Percentiles rank a stretch among this genome's conserved stretches.
Conservation (phyloP, 1,140 invertebrate species). For the Delia radicum region DNA sequence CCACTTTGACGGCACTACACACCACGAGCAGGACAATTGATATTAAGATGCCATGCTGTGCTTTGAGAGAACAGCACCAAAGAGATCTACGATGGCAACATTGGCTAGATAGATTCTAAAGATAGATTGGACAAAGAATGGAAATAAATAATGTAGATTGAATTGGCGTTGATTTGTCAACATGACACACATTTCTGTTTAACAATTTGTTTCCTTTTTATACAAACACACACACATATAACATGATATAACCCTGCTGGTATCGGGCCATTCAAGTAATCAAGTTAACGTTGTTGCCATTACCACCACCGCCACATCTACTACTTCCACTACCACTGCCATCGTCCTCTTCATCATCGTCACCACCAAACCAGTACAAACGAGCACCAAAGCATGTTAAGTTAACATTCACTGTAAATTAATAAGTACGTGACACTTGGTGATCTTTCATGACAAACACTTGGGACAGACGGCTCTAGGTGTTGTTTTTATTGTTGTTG, state of each 20-base stretch:
- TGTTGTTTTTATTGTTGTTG: not conserved
- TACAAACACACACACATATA: not conserved
- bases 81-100: not conserved
- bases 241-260: no score
- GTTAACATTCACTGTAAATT: slow-evolving; percentile 9
- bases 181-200: slow-evolving; percentile 21
- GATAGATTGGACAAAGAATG: slow-evolving; percentile 5
- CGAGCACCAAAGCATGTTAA: no score
- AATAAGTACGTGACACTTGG: slow-evolving; percentile 22
- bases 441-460: not conserved
- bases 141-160: slow-evolving; percentile 15
- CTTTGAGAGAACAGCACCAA: not conserved
- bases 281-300: not conserved
- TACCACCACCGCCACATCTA: not conserved
- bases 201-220: slow-evolving; percentile 15
- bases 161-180: slow-evolving; percentile 24
- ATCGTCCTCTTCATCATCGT: no score
- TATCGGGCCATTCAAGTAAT: not conserved
- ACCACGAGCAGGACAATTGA: slow-evolving; percentile 13
- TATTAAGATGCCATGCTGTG: slow-evolving; percentile 21
- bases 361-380: no score
- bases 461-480: not conserved
- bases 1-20: slow-evolving; percentile 11
- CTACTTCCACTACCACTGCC: not conserved
- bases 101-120: slow-evolving; percentile 18